Percentiles rank a stretch among this genome's conserved stretches.
Conservation (phyloP, 2,797 vertebrate genomes). For the Pyrocephalus nanus region DNA sequence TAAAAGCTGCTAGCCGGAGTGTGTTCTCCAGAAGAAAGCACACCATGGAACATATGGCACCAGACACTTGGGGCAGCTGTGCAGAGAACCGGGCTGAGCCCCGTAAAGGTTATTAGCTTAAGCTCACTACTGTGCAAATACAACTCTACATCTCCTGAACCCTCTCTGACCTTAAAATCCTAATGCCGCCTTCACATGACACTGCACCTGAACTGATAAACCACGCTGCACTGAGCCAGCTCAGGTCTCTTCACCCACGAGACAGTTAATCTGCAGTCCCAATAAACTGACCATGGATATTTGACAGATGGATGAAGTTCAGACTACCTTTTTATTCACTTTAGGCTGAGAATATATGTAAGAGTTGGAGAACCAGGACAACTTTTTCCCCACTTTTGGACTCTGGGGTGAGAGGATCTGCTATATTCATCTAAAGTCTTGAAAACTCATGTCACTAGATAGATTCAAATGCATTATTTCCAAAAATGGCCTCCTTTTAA, state of each 20-base stretch:
- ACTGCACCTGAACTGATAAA: not conserved
- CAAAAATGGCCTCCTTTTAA: not conserved
- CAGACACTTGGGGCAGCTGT: not conserved
- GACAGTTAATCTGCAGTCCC: not conserved
- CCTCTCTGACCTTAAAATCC: constrained; percentile 19
- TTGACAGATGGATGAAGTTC: not conserved
- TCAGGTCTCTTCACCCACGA: not conserved
- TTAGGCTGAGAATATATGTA: not conserved
- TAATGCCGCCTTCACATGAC: not conserved
- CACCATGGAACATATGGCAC: rapidly evolving
- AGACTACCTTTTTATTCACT: not conserved
- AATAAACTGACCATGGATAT: not conserved
- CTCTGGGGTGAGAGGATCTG: not conserved
- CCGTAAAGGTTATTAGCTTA: not conserved
- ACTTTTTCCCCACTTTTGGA: not conserved
- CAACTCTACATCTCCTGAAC: not conserved
- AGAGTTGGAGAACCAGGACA: not conserved
- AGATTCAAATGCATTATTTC: not conserved
- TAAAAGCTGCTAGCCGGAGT: not conserved
- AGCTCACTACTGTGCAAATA: not conserved
- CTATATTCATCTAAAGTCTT: not conserved
- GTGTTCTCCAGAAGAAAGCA: not conserved
- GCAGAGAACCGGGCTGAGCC: not conserved
- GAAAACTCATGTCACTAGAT: not conserved
- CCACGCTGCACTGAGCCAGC: rapidly evolving